phyloP scores from a whole-genome alignment of 1,140 invertebrate genomes.

The Drosophila dunni region DNA sequence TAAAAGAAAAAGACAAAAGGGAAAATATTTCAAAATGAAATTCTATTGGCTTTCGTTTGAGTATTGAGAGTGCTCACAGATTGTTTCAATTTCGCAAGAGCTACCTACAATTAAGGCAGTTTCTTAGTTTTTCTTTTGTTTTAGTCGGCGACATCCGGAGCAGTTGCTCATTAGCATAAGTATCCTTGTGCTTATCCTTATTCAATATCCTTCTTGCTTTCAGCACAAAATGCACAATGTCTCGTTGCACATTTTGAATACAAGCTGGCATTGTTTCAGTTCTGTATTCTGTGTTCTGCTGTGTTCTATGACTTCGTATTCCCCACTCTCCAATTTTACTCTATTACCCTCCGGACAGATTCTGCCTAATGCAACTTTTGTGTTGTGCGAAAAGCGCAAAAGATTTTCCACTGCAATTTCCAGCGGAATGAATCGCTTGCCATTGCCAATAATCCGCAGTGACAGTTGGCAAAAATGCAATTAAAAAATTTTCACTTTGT shows the following conservation, averaged over 20 bases:
- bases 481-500: constrained; percentile 82
- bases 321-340: background rate
- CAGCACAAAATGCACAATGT: constrained; percentile 4
- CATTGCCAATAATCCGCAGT: constrained; percentile 79
- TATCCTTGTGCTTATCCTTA: constrained; percentile 25
- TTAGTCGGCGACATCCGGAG: background rate
- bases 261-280: constrained; percentile 28
- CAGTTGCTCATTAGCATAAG: constrained; percentile 50
- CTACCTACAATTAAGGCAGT: constrained; percentile 16
- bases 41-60: background rate
- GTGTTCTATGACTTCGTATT: background rate
- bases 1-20: background rate
- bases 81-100: constrained; percentile 1
- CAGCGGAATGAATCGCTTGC: constrained; percentile 77
- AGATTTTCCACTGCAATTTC: constrained; percentile 75
- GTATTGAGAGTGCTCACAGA: background rate
- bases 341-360: background rate
- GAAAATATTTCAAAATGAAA: constrained; percentile 2
- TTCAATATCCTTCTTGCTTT: constrained; percentile 41
- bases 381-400: constrained; percentile 57
- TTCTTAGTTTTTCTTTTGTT: background rate
- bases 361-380: constrained; percentile 70
- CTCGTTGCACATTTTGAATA: constrained; percentile 41
- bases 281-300: constrained; percentile 1
- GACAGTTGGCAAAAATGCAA: constrained; percentile 83